Evolutionary conservation across 2,113 vertebrate species (phyloP).

Genomic region (Pygathrix nemaeus): DNA sequence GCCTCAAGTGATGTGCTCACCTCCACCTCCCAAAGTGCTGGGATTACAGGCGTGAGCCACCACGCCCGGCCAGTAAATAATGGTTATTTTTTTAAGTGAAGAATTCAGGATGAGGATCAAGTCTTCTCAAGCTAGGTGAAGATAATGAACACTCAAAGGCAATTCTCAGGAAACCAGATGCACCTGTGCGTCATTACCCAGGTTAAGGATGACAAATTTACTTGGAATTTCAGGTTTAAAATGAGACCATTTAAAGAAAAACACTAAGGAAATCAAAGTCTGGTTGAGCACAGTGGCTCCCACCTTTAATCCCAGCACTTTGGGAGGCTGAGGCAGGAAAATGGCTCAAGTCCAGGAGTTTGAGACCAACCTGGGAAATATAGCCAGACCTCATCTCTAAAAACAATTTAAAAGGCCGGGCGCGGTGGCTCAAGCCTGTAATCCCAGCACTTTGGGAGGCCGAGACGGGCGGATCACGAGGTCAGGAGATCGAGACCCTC

Average conservation of each 20-base stretch:
- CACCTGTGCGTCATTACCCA: background rate
- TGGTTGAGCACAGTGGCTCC: background rate
- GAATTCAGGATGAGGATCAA: background rate
- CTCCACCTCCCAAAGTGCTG: no score
- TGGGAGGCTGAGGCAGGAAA: background rate
- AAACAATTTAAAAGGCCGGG: no score
- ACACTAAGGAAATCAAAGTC: background rate
- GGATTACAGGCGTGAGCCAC: no score
- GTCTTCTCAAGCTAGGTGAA: background rate
- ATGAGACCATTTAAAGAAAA: background rate
- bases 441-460: no score
- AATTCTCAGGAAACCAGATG: background rate
- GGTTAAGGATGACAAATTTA: background rate
- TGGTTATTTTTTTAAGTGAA: background rate
- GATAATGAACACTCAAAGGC: background rate
- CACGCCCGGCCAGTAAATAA: no score
- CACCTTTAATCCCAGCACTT: background rate
- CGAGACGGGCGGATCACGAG: no score
- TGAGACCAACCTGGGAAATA: background rate
- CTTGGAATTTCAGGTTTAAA: conserved; percentile 28
- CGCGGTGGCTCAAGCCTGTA: no score
- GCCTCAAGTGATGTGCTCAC: no score
- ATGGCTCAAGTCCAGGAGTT: background rate
- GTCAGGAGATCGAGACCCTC: no score
- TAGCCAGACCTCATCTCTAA: background rate